Conservation (phyloP, 2,797 vertebrate species). For the Chromis chromis region DNA sequence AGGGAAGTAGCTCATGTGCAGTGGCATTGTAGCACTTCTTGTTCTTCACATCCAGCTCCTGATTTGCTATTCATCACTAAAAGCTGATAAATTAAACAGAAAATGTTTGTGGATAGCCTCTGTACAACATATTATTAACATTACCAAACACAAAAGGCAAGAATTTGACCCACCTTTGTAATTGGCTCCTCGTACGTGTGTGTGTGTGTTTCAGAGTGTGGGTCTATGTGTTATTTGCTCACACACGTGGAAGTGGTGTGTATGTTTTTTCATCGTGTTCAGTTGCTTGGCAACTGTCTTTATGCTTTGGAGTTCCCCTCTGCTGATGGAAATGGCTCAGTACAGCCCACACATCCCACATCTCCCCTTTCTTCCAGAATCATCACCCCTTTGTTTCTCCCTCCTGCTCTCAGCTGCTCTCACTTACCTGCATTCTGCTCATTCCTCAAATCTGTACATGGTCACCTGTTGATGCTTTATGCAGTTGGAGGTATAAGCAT, state of each 20-base stretch:
- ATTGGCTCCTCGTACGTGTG: conserved; percentile 39
- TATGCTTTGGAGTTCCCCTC: conserved; percentile 81
- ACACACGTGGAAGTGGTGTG: conserved; percentile 74
- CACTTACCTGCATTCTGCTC: conserved; percentile 47
- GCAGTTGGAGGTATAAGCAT: conserved; percentile 12
- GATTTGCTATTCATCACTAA: conserved; percentile 12
- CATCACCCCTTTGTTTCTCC: conserved; percentile 58
- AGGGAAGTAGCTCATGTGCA: conserved; percentile 18
- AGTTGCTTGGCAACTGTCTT: conserved; percentile 85
- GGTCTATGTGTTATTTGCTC: conserved; percentile 59
- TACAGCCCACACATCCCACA: conserved; percentile 62
- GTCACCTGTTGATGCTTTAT: conserved; percentile 66
- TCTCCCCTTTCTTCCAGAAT: conserved; percentile 61
- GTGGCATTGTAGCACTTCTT: conserved; percentile 19
- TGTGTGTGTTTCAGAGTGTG: conserved; percentile 24
- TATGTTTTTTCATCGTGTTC: conserved; percentile 62
- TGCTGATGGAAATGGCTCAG: conserved; percentile 72
- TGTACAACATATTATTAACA: conserved; percentile 41
- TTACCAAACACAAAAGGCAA: conserved; percentile 44
- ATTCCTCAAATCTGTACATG: conserved; percentile 9
- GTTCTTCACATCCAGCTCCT: conserved; percentile 16
- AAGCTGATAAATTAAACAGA: conserved; percentile 39
- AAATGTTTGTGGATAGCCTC: conserved; percentile 18
- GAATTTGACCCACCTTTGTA: conserved; percentile 63
- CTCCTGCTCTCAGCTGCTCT: conserved; percentile 30